Conservation (phyloP, 1,140 invertebrate genomes). For the Penaeus indicus region DNA sequence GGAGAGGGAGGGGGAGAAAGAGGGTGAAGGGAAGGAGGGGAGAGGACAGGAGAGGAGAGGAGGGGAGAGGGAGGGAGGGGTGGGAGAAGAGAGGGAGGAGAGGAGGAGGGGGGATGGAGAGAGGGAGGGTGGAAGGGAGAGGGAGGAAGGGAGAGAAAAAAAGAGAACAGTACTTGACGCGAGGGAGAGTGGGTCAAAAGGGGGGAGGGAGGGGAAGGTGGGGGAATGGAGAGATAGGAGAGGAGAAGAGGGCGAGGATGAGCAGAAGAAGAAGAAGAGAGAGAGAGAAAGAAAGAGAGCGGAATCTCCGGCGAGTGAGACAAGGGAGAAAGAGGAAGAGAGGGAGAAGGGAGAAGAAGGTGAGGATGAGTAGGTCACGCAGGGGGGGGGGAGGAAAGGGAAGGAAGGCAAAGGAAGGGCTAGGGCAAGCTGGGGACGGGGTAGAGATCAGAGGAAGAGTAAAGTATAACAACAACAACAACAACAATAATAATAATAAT, state of each 20-base stretch:
- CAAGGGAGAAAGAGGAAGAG: background rate
- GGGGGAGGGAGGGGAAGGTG: background rate
- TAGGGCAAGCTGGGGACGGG: no score
- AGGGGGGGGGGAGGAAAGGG: background rate
- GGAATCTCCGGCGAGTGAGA: background rate
- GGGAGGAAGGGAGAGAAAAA: no score
- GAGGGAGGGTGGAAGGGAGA: no score
- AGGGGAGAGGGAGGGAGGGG: background rate
- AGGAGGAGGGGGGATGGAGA: no score
- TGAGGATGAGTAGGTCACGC: background rate
- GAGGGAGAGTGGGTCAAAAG: background rate
- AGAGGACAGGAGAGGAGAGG: background rate
- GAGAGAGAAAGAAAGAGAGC: background rate
- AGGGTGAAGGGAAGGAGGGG: background rate
- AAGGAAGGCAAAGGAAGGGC: no score
- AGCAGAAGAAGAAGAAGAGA: background rate
- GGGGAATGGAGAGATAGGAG: background rate
- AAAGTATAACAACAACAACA: no score
- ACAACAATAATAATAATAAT: no score
- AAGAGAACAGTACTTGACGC: no score
- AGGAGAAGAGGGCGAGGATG: background rate
- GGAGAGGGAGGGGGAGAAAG: background rate
- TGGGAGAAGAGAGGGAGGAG: background rate
- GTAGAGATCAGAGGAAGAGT: no score
- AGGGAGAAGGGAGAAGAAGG: background rate